These are phyloP conservation scores for Lycorma delicatula DNA, from an alignment of 1,140 invertebrate species.

Conservation along the genomic window DNA sequence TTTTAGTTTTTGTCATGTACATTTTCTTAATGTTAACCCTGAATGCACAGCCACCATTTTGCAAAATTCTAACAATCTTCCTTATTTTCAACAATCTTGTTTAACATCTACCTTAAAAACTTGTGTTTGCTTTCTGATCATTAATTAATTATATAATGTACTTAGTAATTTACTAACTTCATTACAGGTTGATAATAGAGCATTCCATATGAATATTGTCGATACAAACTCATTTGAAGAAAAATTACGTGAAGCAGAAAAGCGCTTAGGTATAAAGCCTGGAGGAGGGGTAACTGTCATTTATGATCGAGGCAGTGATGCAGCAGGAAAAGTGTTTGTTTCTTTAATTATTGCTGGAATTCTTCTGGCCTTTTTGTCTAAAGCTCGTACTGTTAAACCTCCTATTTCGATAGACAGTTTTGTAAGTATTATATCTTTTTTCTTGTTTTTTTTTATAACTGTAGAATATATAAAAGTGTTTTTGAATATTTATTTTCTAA, in stretches of 20 bases:
- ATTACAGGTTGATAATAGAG: constrained; percentile 49
- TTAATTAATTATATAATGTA: no score
- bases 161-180: constrained; percentile 2
- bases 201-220: constrained; percentile 74
- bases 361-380: constrained; percentile 24
- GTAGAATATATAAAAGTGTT: no score
- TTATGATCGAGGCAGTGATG: constrained; percentile 57
- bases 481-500: no score
- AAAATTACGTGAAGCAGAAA: constrained; percentile 75
- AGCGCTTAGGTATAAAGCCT: constrained; percentile 60
- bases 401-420: constrained; percentile 54
- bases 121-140: no score
- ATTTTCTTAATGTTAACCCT: no score
- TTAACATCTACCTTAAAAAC: background rate
- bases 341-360: constrained; percentile 40
- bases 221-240: constrained; percentile 78
- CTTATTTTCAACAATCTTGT: no score
- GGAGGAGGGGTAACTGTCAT: constrained; percentile 64
- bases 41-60: no score
- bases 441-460: constrained; percentile 6
- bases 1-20: no score
- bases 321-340: constrained; percentile 59
- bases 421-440: no score
- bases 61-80: no score
- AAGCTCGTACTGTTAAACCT: constrained; percentile 20